These are phyloP conservation scores for Engraulis encrasicolus DNA, from an alignment of 2,113 vertebrate species.

Conservation along the genomic window DNA sequence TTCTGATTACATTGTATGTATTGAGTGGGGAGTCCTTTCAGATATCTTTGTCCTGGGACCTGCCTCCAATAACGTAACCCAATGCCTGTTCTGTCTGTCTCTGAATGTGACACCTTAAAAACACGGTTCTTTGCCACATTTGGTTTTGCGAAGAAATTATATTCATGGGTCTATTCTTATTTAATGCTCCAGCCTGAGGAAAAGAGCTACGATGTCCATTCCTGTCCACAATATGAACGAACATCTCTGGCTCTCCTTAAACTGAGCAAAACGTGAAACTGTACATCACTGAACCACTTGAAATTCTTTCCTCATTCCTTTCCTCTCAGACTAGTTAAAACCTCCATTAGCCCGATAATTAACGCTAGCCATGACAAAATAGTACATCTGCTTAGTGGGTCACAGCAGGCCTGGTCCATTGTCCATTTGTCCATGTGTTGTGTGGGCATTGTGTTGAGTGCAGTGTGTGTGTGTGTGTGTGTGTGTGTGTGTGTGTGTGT, in stretches of 20 bases:
- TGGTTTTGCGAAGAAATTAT: background rate
- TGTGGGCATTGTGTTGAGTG: constrained; percentile 45
- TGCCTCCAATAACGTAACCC: too few relatives aligned
- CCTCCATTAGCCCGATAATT: background rate
- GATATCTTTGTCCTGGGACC: too few relatives aligned
- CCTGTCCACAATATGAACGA: background rate
- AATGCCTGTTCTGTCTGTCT: background rate
- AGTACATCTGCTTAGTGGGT: constrained; percentile 33
- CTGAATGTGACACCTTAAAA: background rate
- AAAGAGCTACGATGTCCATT: background rate
- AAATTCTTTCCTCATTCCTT: background rate
- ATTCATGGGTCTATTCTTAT: background rate
- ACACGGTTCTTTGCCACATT: background rate
- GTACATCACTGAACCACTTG: background rate
- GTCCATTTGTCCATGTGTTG: constrained; percentile 40
- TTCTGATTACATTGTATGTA: too few relatives aligned
- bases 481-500: too few relatives aligned
- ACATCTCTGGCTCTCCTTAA: background rate
- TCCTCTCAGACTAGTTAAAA: background rate
- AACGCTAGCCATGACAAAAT: background rate
- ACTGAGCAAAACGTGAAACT: background rate
- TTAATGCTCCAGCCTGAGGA: background rate
- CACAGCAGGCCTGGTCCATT: constrained; percentile 35
- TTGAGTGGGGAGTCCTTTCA: too few relatives aligned
- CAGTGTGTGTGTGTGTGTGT: constrained; percentile 35